Conservation (phyloP, 2,113 vertebrate species). For the Myotis lucifugus region DNA sequence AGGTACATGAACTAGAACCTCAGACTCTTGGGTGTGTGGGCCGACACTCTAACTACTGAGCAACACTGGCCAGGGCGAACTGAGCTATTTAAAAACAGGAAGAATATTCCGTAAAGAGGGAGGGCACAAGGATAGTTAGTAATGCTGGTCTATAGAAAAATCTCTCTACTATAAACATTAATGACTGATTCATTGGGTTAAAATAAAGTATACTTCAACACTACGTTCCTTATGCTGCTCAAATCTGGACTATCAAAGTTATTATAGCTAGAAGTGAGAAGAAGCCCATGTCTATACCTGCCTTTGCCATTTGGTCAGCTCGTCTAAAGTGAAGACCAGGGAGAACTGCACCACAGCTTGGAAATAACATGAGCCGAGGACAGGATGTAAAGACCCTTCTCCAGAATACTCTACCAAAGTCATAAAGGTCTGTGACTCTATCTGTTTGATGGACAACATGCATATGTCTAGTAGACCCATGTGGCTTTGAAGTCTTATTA, state of each 20-base stretch:
- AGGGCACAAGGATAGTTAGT: neutral
- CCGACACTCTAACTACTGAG: too few species aligned
- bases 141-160: neutral
- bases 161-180: conserved; percentile 11
- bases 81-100: conserved; percentile 25
- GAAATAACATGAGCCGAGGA: neutral
- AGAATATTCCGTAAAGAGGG: conserved; percentile 8
- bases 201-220: conserved; percentile 29
- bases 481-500: neutral
- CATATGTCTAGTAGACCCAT: neutral
- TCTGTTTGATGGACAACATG: neutral
- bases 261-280: neutral
- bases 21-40: too few species aligned
- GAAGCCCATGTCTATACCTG: neutral
- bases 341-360: neutral
- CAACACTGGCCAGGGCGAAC: neutral
- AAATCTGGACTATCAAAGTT: conserved; percentile 43
- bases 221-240: neutral
- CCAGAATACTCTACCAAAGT: neutral
- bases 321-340: neutral
- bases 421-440: neutral
- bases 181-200: neutral
- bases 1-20: too few species aligned
- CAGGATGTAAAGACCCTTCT: neutral
- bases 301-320: neutral